These are phyloP conservation scores for Drosophila mimetica DNA, from an alignment of 2,888 invertebrate species.

Conservation along the genomic window DNA sequence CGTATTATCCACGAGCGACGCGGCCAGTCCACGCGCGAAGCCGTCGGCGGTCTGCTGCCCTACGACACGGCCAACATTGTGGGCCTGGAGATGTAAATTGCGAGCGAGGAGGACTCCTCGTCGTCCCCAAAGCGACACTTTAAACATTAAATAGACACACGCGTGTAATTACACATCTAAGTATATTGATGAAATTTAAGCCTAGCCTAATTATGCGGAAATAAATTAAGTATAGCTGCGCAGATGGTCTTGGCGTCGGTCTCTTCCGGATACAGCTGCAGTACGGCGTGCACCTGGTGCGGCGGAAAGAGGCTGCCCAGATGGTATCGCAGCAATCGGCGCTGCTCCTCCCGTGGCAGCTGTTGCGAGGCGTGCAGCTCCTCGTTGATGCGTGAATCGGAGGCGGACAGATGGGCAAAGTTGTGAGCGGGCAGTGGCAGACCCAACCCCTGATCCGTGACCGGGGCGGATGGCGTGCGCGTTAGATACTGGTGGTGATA, in stretches of 20 bases:
- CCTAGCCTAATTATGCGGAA: conserved; percentile 85
- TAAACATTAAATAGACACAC: conserved; percentile 25
- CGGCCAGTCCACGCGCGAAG: conserved; percentile 32
- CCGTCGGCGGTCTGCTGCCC: conserved; percentile 50
- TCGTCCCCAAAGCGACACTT: conserved; percentile 11
- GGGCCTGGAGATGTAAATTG: conserved; percentile 64
- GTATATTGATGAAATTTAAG: conserved; percentile 57
- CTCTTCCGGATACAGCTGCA: conserved; percentile 95
- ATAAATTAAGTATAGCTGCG: conserved; percentile 92
- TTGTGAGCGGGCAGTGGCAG: conserved; percentile 62
- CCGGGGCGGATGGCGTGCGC: conserved; percentile 69
- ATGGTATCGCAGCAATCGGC: conserved; percentile 93
- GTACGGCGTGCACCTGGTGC: conserved; percentile 93
- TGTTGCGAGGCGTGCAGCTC: conserved; percentile 57
- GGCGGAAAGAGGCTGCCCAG: conserved; percentile 96
- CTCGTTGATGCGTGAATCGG: conserved; percentile 69
- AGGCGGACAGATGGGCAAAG: conserved; percentile 65
- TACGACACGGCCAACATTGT: conserved; percentile 59
- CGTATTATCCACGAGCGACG: conserved; percentile 75
- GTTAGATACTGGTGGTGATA: conserved; percentile 69
- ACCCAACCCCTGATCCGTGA: conserved; percentile 59
- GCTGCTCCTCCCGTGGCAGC: conserved; percentile 86
- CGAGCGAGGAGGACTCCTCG: conserved; percentile 18
- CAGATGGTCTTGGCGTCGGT: conserved; percentile 95
- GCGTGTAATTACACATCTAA: conserved; percentile 58